Base-by-base conservation (phyloP, 2,888 invertebrate species). In the Hyposoter didymator region DNA sequence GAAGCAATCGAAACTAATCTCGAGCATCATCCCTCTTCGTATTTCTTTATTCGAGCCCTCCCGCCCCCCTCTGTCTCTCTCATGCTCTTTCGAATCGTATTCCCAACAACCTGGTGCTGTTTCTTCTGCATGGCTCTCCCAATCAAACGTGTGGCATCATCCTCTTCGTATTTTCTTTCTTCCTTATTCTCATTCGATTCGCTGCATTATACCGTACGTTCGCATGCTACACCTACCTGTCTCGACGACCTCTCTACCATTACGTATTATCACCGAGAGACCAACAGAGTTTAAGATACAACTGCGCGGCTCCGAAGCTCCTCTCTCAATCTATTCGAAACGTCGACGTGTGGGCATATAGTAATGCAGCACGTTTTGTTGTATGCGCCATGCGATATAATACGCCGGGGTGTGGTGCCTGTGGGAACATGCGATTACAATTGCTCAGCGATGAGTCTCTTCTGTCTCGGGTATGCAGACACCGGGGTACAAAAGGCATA, bases 1-100 rank as follows among this genome's bases (percentile, higher is more conserved):
- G 90, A 87, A 87, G 90, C 92, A 92, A 92, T 93, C 91, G 92
- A 91, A 91, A 92, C 92, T 92, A 93, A 93, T 93, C 92, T 90
- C 90, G 90, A 88, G 89, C 90, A 90, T 89, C 90, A 88, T 88
- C 85, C 84, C 76, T 76, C 76, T 69, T 81, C 78, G 67, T 73
- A 67, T 78, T 82, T 75, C 84, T 82, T 82, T 78, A 72, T 81
- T 81, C 72, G 32, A 70, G 28, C 32, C 69, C 49, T 14, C 43
- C 47, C 70, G 69, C 78, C 66, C 75, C 28, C 64, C 67, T 43
- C 12, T 69, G n/a, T 64, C 45, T 55, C 45, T 78, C 74, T 82
- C 67, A 47, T 45, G 64, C 17, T 69, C 35, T 66, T 35, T 55
- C 35, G 64, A 72, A 80, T 84, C 75, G 64, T 72, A 49, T 66